Conservation (phyloP, 2,888 invertebrate species). For the Zaprionus bogoriensis region DNA sequence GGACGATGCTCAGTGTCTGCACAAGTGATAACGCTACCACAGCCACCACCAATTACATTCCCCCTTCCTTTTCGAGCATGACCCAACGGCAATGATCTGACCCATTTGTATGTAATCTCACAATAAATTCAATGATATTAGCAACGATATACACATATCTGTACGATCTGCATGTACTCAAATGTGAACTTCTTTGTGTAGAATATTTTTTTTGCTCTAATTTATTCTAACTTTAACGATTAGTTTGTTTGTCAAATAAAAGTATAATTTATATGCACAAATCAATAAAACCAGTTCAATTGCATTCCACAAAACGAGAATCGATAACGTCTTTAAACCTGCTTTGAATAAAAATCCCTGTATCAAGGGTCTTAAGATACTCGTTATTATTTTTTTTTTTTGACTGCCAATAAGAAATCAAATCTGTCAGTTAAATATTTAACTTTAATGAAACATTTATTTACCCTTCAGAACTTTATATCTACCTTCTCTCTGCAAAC, state of each 20-base stretch:
- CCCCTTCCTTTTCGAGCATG: too few relatives aligned
- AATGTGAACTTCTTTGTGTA: conserved; percentile 4
- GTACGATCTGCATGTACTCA: not conserved
- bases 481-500: too few relatives aligned
- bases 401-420: too few relatives aligned
- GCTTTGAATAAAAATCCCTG: too few relatives aligned
- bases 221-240: conserved; percentile 45
- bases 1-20: conserved; percentile 57
- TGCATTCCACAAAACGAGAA: conserved; percentile 6
- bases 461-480: too few relatives aligned
- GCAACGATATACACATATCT: conserved; percentile 48
- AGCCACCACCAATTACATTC: too few relatives aligned
- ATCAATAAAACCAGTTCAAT: conserved; percentile 27
- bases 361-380: too few relatives aligned
- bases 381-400: too few relatives aligned
- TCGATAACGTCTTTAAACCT: not conserved
- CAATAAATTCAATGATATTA: conserved; percentile 57
- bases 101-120: conserved; percentile 41
- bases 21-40: conserved; percentile 36
- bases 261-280: conserved; percentile 33
- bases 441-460: too few relatives aligned
- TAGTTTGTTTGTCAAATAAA: conserved; percentile 36
- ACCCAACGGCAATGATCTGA: conserved; percentile 12
- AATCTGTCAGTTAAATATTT: too few relatives aligned
- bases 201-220: conserved; percentile 36